Evolutionary conservation across 30 jellyfish, hydroid and myxozoan genomes (phyloP).

Genomic region (Clytia hemisphaerica): DNA sequence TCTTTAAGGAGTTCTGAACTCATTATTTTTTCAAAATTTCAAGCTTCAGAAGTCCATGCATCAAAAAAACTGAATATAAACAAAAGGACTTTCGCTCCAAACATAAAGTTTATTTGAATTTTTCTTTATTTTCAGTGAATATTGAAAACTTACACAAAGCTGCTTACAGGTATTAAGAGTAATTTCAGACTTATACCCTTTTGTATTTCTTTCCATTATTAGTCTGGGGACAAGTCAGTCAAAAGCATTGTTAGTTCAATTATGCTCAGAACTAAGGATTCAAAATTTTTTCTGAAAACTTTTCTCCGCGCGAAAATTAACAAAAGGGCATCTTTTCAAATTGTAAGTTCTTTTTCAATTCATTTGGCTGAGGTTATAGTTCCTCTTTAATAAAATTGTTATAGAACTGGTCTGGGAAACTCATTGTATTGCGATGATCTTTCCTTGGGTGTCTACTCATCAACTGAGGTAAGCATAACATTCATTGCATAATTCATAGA

Average conservation of each 20-base stretch:
- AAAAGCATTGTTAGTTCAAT: too few species aligned
- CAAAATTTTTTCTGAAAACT: too few species aligned
- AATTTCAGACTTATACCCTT: neutral
- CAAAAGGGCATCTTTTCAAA: too few species aligned
- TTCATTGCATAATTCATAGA: too few species aligned
- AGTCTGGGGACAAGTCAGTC: too few species aligned
- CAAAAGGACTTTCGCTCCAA: neutral
- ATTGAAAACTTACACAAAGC: conserved; percentile 1
- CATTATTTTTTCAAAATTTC: neutral
- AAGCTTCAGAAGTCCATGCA: neutral
- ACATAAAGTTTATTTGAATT: neutral
- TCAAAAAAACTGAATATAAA: neutral
- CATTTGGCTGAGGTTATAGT: too few species aligned
- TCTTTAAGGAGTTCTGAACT: neutral
- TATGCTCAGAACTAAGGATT: too few species aligned
- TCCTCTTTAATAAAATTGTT: neutral
- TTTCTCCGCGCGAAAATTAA: too few species aligned
- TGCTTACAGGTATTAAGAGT: conserved; percentile 1
- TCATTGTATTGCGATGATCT: conserved; percentile 59
- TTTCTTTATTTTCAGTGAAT: neutral
- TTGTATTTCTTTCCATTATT: too few species aligned
- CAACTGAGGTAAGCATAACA: neutral
- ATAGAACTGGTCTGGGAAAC: conserved; percentile 83
- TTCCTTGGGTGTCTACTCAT: conserved; percentile 3
- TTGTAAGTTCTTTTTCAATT: too few species aligned